These are phyloP conservation scores for Diachasmimorpha longicaudata DNA, from an alignment of 1,140 invertebrate genomes.

Conservation along the genomic window DNA sequence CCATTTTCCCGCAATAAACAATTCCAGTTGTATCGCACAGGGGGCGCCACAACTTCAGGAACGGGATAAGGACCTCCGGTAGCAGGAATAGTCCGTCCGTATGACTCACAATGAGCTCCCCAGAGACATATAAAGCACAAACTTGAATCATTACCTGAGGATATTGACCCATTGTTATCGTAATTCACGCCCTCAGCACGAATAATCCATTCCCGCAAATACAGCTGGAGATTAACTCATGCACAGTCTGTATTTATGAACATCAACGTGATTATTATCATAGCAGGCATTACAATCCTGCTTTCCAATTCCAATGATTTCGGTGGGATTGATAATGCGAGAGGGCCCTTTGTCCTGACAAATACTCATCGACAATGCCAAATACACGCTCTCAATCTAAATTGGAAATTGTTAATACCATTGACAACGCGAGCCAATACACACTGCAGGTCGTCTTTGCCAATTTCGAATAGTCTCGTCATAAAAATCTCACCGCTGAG, in stretches of 20 bases:
- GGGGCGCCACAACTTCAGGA: not conserved
- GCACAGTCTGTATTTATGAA: not conserved
- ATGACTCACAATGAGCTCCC: not conserved
- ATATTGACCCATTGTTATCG: slow-evolving; percentile 53
- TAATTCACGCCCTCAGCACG: slow-evolving; percentile 40
- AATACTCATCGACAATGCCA: no score
- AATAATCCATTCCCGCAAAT: slow-evolving; percentile 26
- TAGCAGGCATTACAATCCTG: not conserved
- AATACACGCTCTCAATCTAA: not conserved
- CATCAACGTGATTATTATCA: not conserved
- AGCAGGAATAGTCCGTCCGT: not conserved
- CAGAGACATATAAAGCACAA: not conserved
- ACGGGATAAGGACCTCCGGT: not conserved
- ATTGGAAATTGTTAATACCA: not conserved
- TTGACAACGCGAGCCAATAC: no score
- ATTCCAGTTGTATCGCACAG: not conserved
- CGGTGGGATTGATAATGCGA: no score
- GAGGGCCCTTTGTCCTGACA: no score
- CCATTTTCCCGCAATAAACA: slow-evolving; percentile 2
- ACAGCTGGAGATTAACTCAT: not conserved
- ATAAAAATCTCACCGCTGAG: slow-evolving; percentile 43
- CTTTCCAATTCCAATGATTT: no score
- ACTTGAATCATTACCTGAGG: slow-evolving; percentile 30
- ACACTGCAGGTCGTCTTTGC: no score
- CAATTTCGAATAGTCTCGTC: slow-evolving; percentile 23